Conservation (phyloP, 2,888 invertebrate species). For the Apoderus coryli region DNA sequence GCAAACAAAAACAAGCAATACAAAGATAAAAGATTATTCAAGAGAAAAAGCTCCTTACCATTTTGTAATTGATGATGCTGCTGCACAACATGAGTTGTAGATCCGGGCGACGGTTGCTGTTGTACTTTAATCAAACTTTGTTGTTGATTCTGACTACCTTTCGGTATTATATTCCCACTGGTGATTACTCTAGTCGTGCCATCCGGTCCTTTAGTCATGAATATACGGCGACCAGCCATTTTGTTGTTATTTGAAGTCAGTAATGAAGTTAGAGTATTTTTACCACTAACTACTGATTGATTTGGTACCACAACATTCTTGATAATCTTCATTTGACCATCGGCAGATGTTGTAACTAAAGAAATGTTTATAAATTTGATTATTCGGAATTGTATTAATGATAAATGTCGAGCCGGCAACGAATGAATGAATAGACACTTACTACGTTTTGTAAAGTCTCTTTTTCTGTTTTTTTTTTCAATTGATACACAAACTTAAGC, state of each 20-base stretch:
- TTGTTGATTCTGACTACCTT: conserved; percentile 30
- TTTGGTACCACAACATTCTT: conserved; percentile 47
- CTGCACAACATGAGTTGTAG: conserved; percentile 28
- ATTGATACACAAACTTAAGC: too few species aligned
- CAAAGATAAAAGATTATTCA: background rate
- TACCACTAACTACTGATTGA: conserved; percentile 37
- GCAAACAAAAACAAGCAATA: conserved; percentile 7
- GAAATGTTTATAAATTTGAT: too few species aligned
- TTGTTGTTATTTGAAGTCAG: conserved; percentile 49
- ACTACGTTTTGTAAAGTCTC: conserved; percentile 9
- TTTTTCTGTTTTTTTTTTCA: too few species aligned
- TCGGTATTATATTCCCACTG: conserved; percentile 39
- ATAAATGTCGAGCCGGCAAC: too few species aligned
- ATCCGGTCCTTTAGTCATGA: conserved; percentile 62
- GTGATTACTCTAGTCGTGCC: conserved; percentile 50
- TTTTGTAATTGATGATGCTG: conserved; percentile 35
- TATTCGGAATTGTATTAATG: too few species aligned
- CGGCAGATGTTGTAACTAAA: conserved; percentile 27
- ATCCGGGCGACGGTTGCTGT: conserved; percentile 28
- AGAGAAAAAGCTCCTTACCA: conserved; percentile 7
- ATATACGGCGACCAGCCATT: conserved; percentile 51
- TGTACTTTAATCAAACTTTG: conserved; percentile 40
- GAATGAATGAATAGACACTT: conserved; percentile 4
- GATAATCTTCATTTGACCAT: conserved; percentile 50
- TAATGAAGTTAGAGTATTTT: conserved; percentile 51